Conservation (phyloP, 2,888 invertebrate genomes). For the Spilosoma lubricipeda region DNA sequence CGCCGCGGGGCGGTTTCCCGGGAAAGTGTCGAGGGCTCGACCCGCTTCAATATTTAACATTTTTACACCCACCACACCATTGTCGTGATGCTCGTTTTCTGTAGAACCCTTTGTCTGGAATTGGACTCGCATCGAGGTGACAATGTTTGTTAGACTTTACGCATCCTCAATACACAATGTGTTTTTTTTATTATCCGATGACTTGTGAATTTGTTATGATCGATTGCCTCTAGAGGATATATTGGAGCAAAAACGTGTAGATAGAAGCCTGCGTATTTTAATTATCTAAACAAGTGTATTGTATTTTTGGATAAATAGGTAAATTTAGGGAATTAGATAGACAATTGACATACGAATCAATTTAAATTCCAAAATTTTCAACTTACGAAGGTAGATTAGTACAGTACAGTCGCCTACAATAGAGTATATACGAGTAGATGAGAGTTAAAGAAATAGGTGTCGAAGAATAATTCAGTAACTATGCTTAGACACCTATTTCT, state of each 20-base stretch:
- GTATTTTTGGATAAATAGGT: background rate
- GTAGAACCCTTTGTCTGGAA: conserved; percentile 77
- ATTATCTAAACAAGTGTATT: conserved; percentile 52
- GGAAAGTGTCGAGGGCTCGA: conserved; percentile 73
- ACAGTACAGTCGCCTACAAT: too few species aligned
- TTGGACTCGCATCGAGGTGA: conserved; percentile 80
- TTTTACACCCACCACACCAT: conserved; percentile 80
- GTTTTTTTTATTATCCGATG: conserved; percentile 80
- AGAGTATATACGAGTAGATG: too few species aligned
- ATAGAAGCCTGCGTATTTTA: conserved; percentile 64
- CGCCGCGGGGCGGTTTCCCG: conserved; percentile 84
- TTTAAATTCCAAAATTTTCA: background rate
- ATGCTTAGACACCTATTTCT: too few species aligned
- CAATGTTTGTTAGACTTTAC: conserved; percentile 83
- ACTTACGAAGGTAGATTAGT: background rate
- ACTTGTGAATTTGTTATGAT: conserved; percentile 86
- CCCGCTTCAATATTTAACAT: conserved; percentile 82
- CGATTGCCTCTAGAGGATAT: conserved; percentile 71
- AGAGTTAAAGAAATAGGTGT: too few species aligned
- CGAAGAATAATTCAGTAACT: too few species aligned
- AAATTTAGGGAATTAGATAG: conserved; percentile 16
- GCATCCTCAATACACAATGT: conserved; percentile 78
- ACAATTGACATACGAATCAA: background rate
- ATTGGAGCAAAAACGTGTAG: conserved; percentile 63
- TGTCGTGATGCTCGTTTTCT: conserved; percentile 74